A percentile compares a stretch with the other conserved stretches of the same genome.
phyloP scores from a whole-genome alignment of 2,113 vertebrate genomes.

The Haliaeetus leucogaster region DNA sequence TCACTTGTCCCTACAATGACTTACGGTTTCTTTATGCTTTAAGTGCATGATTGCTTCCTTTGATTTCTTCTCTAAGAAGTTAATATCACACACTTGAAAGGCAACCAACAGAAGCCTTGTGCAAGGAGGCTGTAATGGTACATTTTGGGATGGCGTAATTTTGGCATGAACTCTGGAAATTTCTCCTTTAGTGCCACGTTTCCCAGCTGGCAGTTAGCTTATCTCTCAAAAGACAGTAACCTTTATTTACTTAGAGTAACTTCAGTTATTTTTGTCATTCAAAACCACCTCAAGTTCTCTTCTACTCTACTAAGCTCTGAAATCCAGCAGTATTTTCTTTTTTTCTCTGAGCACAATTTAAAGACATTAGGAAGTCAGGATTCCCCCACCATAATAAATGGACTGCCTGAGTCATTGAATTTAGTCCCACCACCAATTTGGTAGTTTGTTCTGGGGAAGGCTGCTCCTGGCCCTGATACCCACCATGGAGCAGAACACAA shows the following conservation, averaged over 20 bases:
- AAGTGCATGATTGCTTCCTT: conserved; percentile 9
- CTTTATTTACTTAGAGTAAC: background rate
- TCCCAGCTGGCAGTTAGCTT: background rate
- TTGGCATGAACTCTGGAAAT: background rate
- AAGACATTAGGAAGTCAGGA: background rate
- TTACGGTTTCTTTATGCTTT: background rate
- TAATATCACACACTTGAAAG: conserved; percentile 28
- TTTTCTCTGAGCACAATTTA: background rate
- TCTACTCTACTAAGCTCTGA: background rate
- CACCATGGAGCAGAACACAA: background rate
- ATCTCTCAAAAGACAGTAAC: background rate
- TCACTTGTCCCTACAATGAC: background rate
- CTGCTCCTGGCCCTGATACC: background rate
- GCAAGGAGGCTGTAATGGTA: background rate
- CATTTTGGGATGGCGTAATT: background rate
- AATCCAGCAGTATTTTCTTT: background rate
- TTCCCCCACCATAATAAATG: background rate
- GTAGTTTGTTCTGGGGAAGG: background rate
- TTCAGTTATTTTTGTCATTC: background rate
- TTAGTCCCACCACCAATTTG: background rate
- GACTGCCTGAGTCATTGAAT: background rate
- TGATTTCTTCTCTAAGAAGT: conserved; percentile 13
- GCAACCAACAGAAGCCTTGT: background rate
- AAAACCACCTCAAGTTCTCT: background rate
- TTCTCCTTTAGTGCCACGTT: background rate